Conservation (phyloP, 1,140 invertebrate genomes). For the Panagrolaimus sp. region DNA sequence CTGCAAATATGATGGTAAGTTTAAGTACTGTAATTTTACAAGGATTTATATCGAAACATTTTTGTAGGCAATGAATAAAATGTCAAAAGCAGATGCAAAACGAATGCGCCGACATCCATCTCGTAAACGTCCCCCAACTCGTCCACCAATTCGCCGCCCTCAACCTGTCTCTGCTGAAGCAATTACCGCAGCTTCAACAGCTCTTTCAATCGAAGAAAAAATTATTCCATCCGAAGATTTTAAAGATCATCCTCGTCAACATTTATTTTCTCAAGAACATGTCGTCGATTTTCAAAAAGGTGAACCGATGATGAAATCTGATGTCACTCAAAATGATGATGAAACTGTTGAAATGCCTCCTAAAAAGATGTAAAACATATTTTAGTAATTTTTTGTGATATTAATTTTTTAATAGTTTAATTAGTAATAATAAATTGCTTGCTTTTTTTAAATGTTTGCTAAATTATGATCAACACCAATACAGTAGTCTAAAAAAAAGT, state of each 20-base stretch:
- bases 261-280: not conserved
- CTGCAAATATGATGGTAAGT: slow-evolving; percentile 9
- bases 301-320: too few species aligned
- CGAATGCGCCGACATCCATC: not conserved
- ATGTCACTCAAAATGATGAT: too few species aligned
- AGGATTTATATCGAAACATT: not conserved
- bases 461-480: too few species aligned
- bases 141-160: not conserved
- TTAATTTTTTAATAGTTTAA: too few species aligned
- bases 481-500: too few species aligned
- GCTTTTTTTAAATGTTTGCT: too few species aligned
- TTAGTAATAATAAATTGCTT: too few species aligned
- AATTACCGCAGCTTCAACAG: not conserved
- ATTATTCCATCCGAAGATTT: not conserved
- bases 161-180: not conserved
- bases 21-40: not conserved
- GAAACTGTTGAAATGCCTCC: too few species aligned
- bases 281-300: not conserved
- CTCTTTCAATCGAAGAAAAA: too few species aligned
- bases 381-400: too few species aligned
- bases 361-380: too few species aligned
- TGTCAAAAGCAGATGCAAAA: slow-evolving; percentile 1
- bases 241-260: not conserved
- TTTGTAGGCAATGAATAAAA: slow-evolving; percentile 10
- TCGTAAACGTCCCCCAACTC: not conserved